A percentile compares a stretch with the other conserved stretches of the same genome.
phyloP scores from a whole-genome alignment of 2,888 invertebrate genomes.

The Eubasilissa splendida region DNA sequence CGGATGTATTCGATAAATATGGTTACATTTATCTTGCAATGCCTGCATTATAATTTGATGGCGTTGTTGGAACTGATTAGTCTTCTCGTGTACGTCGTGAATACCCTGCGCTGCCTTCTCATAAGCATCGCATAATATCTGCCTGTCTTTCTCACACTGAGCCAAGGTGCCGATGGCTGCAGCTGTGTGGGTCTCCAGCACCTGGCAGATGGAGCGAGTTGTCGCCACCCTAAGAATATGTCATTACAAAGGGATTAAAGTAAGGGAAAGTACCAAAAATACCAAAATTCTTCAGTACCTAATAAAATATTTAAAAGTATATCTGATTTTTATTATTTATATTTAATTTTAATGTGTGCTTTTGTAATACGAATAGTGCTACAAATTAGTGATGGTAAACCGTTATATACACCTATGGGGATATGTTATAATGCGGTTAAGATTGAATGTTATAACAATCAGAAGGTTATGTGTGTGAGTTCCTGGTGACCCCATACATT shows the following conservation, averaged over 20 bases:
- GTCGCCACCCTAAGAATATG: slow-evolving; percentile 6
- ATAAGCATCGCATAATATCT: slow-evolving; percentile 24
- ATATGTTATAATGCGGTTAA: too few relatives aligned
- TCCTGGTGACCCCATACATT: too few relatives aligned
- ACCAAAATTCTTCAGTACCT: neutral
- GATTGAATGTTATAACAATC: too few relatives aligned
- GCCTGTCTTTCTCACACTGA: slow-evolving; percentile 21
- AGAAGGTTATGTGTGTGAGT: too few relatives aligned
- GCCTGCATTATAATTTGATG: neutral
- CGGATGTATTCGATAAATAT: neutral
- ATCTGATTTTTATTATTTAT: neutral
- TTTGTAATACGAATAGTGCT: neutral
- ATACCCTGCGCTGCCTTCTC: slow-evolving; percentile 19
- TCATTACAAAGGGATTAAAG: neutral
- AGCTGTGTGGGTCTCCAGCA: slow-evolving; percentile 14
- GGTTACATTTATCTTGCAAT: neutral
- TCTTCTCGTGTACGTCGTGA: neutral
- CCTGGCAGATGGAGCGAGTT: slow-evolving; percentile 27
- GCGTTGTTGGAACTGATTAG: neutral
- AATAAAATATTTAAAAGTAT: neutral
- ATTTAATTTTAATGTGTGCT: neutral
- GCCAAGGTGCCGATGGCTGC: neutral
- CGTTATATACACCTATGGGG: neutral
- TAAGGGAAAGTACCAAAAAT: neutral
- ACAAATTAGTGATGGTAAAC: neutral